A percentile compares a stretch with the other conserved stretches of the same genome.
Conservation (phyloP, 35 echinoderm and acorn worm genomes). For the Acanthaster planci region DNA sequence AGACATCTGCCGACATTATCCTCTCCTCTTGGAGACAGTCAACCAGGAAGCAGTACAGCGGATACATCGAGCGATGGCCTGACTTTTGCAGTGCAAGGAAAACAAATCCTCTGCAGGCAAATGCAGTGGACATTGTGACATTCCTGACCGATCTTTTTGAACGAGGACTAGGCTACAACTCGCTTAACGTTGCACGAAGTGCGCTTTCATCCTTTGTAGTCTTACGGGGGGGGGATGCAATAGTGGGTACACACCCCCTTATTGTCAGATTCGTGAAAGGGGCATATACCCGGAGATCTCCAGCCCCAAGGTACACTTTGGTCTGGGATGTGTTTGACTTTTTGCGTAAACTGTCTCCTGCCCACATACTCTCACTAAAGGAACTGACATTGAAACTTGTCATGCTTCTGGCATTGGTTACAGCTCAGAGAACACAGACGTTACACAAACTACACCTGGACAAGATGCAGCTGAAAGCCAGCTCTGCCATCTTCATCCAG, state of each 20-base stretch:
- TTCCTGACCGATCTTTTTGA: slow-evolving; percentile 39
- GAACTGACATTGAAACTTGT: too few relatives aligned
- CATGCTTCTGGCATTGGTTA: slow-evolving; percentile 50
- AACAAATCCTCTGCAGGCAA: too few relatives aligned
- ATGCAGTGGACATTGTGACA: too few relatives aligned
- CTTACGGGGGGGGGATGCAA: not conserved
- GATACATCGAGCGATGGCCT: slow-evolving; percentile 58
- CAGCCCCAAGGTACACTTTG: too few relatives aligned
- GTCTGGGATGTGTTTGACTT: slow-evolving; percentile 53
- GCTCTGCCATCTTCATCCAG: too few relatives aligned
- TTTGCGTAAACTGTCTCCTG: slow-evolving; percentile 30
- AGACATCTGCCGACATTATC: slow-evolving; percentile 55
- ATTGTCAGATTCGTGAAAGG: slow-evolving; percentile 67
- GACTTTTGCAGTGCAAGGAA: slow-evolving; percentile 54
- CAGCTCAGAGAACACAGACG: slow-evolving; percentile 46
- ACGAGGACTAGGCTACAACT: slow-evolving; percentile 38
- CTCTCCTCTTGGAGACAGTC: slow-evolving; percentile 67
- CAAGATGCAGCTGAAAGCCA: too few relatives aligned
- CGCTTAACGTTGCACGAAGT: slow-evolving; percentile 62
- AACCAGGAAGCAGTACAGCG: slow-evolving; percentile 54
- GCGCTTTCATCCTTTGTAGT: slow-evolving; percentile 48
- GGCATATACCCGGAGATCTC: slow-evolving; percentile 53
- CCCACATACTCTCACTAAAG: slow-evolving; percentile 36
- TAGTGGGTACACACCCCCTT: slow-evolving; percentile 53
- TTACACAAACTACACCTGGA: too few relatives aligned